Percentiles rank a stretch among this genome's conserved stretches.
These are phyloP conservation scores for Linnaemya vulpina DNA, from an alignment of 2,888 invertebrate species.

Conservation along the genomic window DNA sequence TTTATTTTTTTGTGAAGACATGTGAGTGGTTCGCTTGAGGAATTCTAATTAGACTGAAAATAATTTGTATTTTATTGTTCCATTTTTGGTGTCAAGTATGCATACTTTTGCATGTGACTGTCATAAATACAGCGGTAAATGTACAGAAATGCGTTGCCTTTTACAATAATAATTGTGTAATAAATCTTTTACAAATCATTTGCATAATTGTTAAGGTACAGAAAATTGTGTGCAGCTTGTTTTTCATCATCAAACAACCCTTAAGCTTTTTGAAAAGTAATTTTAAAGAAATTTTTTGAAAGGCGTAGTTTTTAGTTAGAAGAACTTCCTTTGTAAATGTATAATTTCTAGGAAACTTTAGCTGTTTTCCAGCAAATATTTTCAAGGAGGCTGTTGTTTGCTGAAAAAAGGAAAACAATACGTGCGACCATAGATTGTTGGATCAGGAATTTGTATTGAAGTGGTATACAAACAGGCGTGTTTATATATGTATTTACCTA, in stretches of 20 bases:
- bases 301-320: slow-evolving; percentile 37
- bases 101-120: slow-evolving; percentile 36
- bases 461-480: too few relatives aligned
- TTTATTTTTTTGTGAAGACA: slow-evolving; percentile 5
- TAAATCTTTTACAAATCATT: slow-evolving; percentile 31
- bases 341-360: not conserved
- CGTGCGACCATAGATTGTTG: too few relatives aligned
- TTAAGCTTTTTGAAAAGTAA: slow-evolving; percentile 7
- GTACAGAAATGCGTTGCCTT: slow-evolving; percentile 4
- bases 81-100: slow-evolving; percentile 32
- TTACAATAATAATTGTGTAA: slow-evolving; percentile 27
- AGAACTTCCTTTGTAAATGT: slow-evolving; percentile 1
- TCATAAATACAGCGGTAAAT: not conserved
- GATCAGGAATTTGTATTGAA: too few relatives aligned
- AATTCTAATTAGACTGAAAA: slow-evolving; percentile 47
- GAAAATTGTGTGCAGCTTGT: not conserved
- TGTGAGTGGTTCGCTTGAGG: not conserved
- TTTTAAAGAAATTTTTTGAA: not conserved
- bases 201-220: not conserved
- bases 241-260: slow-evolving; percentile 21
- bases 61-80: slow-evolving; percentile 36
- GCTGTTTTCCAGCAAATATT: not conserved
- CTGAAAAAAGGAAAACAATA: not conserved
- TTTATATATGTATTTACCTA: too few relatives aligned
- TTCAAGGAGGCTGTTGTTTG: not conserved